phyloP scores from a whole-genome alignment of 1,140 invertebrate genomes.

The Marisa cornuarietis region DNA sequence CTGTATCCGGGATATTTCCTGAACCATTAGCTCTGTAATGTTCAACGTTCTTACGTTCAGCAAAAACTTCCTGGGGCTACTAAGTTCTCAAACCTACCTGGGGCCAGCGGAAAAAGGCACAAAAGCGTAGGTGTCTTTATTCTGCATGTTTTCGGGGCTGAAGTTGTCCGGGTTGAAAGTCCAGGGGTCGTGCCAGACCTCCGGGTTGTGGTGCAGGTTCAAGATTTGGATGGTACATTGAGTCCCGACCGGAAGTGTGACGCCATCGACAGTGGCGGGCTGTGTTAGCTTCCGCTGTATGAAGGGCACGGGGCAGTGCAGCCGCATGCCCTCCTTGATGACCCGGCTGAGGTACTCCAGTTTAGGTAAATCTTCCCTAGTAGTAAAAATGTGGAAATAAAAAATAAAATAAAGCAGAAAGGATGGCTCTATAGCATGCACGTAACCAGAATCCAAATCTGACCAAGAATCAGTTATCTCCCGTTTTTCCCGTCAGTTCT shows the following conservation, averaged over 20 bases:
- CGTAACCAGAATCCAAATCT: no score
- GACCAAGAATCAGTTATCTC: no score
- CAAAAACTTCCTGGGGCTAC: no score
- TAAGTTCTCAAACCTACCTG: constrained; percentile 27
- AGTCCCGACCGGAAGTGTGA: constrained; percentile 30
- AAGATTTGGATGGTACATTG: constrained; percentile 29
- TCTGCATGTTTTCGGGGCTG: constrained; percentile 29
- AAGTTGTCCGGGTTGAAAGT: constrained; percentile 38
- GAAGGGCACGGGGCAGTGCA: constrained; percentile 69
- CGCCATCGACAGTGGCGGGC: constrained; percentile 27
- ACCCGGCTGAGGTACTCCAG: constrained; percentile 61
- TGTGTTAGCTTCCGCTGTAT: constrained; percentile 73
- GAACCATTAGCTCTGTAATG: no score
- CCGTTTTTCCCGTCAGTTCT: no score
- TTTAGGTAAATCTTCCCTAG: constrained; percentile 52
- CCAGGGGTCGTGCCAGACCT: constrained; percentile 35
- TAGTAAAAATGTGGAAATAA: neutral
- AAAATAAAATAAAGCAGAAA: no score
- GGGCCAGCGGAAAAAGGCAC: constrained; percentile 46
- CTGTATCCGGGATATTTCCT: no score
- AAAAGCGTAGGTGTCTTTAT: constrained; percentile 36
- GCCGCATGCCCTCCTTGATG: constrained; percentile 63
- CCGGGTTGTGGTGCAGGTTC: constrained; percentile 40
- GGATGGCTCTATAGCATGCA: no score
- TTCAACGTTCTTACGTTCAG: no score